Base-by-base conservation (phyloP, 2,888 invertebrate species). In the Meghimatium bilineatum region DNA sequence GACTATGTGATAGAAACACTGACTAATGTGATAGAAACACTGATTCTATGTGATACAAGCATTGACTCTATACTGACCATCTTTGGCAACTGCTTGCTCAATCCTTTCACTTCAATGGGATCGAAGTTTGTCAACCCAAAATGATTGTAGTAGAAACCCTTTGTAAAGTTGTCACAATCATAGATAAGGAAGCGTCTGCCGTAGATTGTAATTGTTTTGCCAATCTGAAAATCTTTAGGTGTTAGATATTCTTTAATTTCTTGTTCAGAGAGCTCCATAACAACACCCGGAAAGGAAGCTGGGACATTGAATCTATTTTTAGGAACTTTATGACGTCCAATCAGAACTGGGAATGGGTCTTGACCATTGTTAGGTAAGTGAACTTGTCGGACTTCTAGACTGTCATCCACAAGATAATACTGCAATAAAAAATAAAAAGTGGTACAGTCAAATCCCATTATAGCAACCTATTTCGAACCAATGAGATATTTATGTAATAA, bases 341-440 rank as follows among this genome's bases (percentile, higher is more conserved):
- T 94, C 44, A 97, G 94, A 87, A 96, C 93, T 1, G 96, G 96
- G 92, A 96, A 96, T 0, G 96, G 96, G 93, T 97, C 97, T 87
- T 96, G 95, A 0, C 97, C 97, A 86, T 96, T 96, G 91, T 96
- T 96, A 29, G 95, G 95, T 84, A 95, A 95, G 90, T 96, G 96
- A 23, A 96, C 94, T 94, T 97, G 97, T 91, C 96, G 95, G 0
- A 97, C 95, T 82, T 96, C 95, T 80, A 97, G 95, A 0, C 96
- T 96, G 91, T 97, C 97, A 91, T 97, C 97, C 80, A 96, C 95
- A 36, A 97, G 94, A 93, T 96, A 97, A 93, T 97, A 97, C 90
- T 94, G 88, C 29, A 90, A 89, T 56, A 75, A 29, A 63, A 20
- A n/a, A 74, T 44, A 12, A n/a, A n/a, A n/a, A n/a, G n/a, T n/a